phyloP scores from a whole-genome alignment of 2,797 vertebrate species.

The Petrocephalus schoutedeni region DNA sequence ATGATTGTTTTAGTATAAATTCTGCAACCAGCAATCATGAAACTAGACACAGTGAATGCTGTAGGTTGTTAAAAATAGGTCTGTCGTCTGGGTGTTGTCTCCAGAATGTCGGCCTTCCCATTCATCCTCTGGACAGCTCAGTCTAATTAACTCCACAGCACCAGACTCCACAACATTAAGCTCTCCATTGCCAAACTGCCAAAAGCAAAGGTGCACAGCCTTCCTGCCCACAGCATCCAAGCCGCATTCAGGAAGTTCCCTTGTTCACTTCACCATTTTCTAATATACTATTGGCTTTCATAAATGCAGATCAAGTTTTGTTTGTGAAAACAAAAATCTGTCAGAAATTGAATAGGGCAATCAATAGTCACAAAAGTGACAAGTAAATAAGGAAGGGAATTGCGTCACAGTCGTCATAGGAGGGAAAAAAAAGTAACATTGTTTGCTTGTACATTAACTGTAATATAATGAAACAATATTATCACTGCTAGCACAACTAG shows the following conservation, averaged over 20 bases:
- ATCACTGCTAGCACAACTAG: neutral
- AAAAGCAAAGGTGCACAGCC: neutral
- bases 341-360: neutral
- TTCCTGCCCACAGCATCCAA: neutral
- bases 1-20: neutral
- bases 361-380: neutral
- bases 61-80: neutral
- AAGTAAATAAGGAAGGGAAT: neutral
- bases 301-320: neutral
- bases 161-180: neutral
- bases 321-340: neutral
- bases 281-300: neutral
- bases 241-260: neutral
- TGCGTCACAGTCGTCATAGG: neutral
- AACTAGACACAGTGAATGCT: neutral
- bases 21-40: neutral
- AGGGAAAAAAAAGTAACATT: neutral
- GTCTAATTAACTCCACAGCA: neutral
- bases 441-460: neutral
- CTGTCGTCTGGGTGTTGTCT: neutral
- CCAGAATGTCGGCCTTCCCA: neutral
- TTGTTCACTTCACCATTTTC: neutral
- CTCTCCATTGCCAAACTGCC: neutral
- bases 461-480: neutral
- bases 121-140: slow-evolving; percentile 4